Conservation (phyloP, 1,140 invertebrate genomes). For the Ladona fulva region DNA sequence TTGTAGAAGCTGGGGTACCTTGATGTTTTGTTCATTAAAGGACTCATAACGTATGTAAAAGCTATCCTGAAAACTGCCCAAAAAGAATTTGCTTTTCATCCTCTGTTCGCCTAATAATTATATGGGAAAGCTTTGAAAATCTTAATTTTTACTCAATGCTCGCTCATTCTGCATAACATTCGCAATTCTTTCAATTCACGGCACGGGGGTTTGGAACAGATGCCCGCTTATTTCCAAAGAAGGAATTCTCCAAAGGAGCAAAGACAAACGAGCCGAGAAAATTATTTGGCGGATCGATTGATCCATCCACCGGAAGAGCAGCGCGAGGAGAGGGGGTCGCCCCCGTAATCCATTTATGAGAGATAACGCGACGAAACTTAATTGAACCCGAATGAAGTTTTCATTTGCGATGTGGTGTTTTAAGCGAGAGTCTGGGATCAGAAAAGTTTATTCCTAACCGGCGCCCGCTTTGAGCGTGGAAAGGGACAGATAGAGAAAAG, state of each 20-base stretch:
- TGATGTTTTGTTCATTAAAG: too few species aligned
- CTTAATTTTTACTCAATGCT: too few species aligned
- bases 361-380: slow-evolving; percentile 9
- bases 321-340: background rate
- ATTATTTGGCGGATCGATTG: background rate
- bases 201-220: background rate
- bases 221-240: background rate
- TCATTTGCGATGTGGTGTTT: slow-evolving; percentile 4
- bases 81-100: too few species aligned
- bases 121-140: too few species aligned
- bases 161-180: too few species aligned
- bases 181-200: too few species aligned
- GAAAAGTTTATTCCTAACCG: background rate
- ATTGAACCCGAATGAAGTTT: slow-evolving; percentile 1
- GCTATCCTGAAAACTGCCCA: too few species aligned
- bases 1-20: too few species aligned
- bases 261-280: background rate
- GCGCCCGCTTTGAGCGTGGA: background rate
- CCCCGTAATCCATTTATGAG: background rate
- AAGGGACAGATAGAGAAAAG: too few species aligned
- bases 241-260: background rate
- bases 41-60: too few species aligned
- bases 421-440: background rate
- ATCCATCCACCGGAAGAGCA: background rate
- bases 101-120: too few species aligned